A percentile compares a stretch with the other conserved stretches of the same genome.
Conservation (phyloP, 2,113 vertebrate species). For the Notarius quadriscutis region DNA sequence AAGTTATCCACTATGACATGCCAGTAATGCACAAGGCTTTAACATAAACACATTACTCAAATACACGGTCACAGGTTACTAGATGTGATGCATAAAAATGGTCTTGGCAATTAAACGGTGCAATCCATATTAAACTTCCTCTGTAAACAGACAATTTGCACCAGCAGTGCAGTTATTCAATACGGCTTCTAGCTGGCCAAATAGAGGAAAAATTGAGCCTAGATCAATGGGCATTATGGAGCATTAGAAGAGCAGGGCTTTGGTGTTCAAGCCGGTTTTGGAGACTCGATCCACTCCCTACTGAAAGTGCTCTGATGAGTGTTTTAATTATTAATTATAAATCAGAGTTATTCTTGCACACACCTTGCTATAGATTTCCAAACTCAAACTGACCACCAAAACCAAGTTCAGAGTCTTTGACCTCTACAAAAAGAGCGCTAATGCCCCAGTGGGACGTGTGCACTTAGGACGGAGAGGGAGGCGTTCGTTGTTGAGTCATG, state of each 20-base stretch:
- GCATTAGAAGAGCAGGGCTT: constrained; percentile 52
- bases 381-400: not conserved
- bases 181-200: constrained; percentile 48
- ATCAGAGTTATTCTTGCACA: constrained; percentile 20
- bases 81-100: constrained; percentile 24
- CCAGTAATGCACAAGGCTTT: constrained; percentile 17
- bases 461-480: constrained; percentile 14
- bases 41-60: constrained; percentile 7
- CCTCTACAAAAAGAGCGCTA: not conserved
- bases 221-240: constrained; percentile 62
- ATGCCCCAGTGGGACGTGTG: not conserved
- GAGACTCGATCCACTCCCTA: not conserved
- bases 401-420: constrained; percentile 10
- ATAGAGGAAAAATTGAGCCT: constrained; percentile 50
- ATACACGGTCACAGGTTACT: not conserved
- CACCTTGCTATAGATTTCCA: not conserved
- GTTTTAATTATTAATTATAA: constrained; percentile 28
- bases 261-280: constrained; percentile 21
- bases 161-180: constrained; percentile 49
- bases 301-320: constrained; percentile 3
- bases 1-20: not conserved
- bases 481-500: constrained; percentile 21
- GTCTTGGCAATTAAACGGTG: constrained; percentile 14
- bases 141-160: constrained; percentile 42
- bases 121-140: constrained; percentile 40